phyloP scores from a whole-genome alignment of 37 sponge, comb jelly and placozoan species.

The Tethya wilhelma region DNA sequence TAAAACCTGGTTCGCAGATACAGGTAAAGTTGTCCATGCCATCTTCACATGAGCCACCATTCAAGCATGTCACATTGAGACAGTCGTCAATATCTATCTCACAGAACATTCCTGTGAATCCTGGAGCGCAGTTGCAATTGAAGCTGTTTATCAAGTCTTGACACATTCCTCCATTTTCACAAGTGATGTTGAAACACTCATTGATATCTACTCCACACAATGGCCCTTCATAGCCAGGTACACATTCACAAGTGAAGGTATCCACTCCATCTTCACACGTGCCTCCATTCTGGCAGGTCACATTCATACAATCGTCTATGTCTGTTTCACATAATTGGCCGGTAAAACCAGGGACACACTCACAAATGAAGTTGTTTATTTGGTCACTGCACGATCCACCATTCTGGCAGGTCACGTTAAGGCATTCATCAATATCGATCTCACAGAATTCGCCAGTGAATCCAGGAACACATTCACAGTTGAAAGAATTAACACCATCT shows the following conservation, averaged over 20 bases:
- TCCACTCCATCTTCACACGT: conserved; percentile 55
- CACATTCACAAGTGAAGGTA: conserved; percentile 51
- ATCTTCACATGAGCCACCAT: conserved; percentile 40
- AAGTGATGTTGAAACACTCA: conserved; percentile 16
- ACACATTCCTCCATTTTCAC: conserved; percentile 30
- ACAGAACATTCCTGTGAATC: conserved; percentile 57
- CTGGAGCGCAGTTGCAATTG: conserved; percentile 40
- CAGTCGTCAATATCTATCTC: conserved; percentile 6
- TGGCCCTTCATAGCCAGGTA: conserved; percentile 30
- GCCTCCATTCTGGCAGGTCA: conserved; percentile 60
- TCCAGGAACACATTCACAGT: conserved; percentile 33
- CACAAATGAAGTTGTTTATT: conserved; percentile 25
- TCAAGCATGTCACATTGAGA: conserved; percentile 30
- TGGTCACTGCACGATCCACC: conserved; percentile 15
- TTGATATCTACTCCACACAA: conserved; percentile 32
- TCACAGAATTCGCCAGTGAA: conserved; percentile 36
- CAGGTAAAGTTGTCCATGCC: conserved; percentile 41
- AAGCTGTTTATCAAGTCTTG: background rate
- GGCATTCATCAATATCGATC: conserved; percentile 42
- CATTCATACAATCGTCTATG: conserved; percentile 59
- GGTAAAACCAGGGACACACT: conserved; percentile 61
- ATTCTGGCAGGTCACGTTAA: conserved; percentile 11
- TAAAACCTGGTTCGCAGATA: conserved; percentile 53
- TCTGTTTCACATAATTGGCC: conserved; percentile 51
- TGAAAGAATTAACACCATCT: conserved; percentile 5